Conservation (phyloP, 2,888 invertebrate genomes). For the Melinaea marsaeus region DNA sequence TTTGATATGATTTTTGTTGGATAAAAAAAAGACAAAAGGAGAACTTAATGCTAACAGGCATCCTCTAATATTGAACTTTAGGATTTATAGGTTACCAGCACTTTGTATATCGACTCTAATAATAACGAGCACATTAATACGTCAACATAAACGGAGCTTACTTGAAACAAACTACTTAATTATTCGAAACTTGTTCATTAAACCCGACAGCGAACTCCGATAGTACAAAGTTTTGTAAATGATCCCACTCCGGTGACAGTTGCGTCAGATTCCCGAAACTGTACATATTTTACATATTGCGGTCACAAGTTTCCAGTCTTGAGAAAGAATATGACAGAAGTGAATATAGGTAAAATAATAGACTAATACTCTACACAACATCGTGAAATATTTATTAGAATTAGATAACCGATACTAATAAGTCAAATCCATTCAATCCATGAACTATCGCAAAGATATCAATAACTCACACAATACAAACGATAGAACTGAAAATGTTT, state of each 20-base stretch:
- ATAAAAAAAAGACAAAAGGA: too few relatives aligned
- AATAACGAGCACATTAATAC: too few relatives aligned
- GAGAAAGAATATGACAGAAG: background rate
- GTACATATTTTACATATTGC: conserved; percentile 28
- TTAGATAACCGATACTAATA: conserved; percentile 18
- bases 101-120: too few relatives aligned
- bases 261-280: conserved; percentile 23
- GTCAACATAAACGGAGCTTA: too few relatives aligned
- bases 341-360: background rate
- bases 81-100: too few relatives aligned
- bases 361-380: background rate
- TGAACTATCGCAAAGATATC: conserved; percentile 21
- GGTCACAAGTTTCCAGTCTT: conserved; percentile 19
- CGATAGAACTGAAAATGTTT: conserved; percentile 32
- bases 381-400: too few relatives aligned
- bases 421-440: conserved; percentile 22
- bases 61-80: too few relatives aligned
- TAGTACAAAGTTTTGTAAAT: conserved; percentile 29
- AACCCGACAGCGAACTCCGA: conserved; percentile 20
- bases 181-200: conserved; percentile 30
- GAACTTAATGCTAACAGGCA: too few relatives aligned
- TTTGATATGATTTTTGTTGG: too few relatives aligned
- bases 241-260: conserved; percentile 24
- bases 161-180: background rate
- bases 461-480: conserved; percentile 25